Evolutionary conservation across 2,113 vertebrate species (phyloP).

Genomic region (Aptenodytes patagonicus): DNA sequence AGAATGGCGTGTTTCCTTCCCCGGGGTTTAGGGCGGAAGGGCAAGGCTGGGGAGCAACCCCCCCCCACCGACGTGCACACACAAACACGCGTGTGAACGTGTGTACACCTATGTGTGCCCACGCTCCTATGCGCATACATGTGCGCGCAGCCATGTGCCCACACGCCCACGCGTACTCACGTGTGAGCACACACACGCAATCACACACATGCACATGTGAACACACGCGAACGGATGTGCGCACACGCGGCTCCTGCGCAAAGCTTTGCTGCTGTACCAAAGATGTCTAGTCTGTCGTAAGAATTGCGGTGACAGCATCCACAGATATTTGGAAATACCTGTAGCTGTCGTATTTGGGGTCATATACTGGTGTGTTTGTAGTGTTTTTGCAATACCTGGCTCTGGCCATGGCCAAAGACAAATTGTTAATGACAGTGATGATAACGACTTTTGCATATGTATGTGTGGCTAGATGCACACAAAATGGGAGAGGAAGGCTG

Average conservation of each 20-base stretch:
- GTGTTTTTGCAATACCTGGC: background rate
- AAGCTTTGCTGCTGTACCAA: too few species aligned
- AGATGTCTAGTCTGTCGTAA: accelerated
- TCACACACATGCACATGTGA: accelerated
- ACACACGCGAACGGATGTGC: background rate
- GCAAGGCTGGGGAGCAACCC: background rate
- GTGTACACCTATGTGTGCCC: accelerated
- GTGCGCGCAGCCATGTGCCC: accelerated
- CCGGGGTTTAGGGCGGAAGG: background rate
- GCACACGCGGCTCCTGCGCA: background rate
- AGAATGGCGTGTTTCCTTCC: constrained; percentile 57
- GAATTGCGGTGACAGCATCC: background rate
- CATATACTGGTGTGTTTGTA: accelerated
- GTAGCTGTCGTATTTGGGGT: too few species aligned
- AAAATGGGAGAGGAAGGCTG: background rate
- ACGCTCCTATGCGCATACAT: accelerated
- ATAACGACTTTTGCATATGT: accelerated
- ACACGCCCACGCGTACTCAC: accelerated
- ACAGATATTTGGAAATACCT: too few species aligned
- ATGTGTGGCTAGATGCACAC: accelerated
- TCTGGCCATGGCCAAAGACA: background rate
- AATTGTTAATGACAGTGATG: background rate
- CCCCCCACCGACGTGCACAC: background rate
- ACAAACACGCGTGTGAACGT: background rate
- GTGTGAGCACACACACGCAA: accelerated